Evolutionary conservation across 2,113 vertebrate genomes (phyloP).

Genomic region (Hirundichthys speculiger): DNA sequence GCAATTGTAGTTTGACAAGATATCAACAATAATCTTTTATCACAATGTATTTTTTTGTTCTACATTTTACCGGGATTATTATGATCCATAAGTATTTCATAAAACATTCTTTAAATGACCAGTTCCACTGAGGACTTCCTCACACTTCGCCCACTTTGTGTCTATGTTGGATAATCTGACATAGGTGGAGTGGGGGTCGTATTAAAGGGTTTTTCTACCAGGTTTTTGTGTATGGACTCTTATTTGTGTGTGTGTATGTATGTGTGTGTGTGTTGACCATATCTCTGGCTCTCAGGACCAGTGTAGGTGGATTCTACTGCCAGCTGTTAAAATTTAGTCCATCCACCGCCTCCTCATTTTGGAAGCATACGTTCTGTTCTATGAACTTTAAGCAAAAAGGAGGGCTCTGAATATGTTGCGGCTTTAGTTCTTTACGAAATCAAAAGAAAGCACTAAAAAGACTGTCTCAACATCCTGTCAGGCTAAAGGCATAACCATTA

Average conservation of each 20-base stretch:
- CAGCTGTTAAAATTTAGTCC: conserved; percentile 27
- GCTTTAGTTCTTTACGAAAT: conserved; percentile 22
- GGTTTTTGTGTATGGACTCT: no score
- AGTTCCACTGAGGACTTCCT: conserved; percentile 5
- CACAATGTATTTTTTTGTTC: background rate
- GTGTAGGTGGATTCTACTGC: conserved; percentile 25
- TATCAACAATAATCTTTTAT: background rate
- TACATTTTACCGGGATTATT: background rate
- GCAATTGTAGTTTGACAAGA: background rate
- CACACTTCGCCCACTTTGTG: conserved; percentile 2
- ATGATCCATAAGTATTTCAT: conserved; percentile 1
- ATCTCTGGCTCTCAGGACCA: conserved; percentile 31
- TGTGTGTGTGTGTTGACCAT: background rate
- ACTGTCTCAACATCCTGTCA: conserved; percentile 25
- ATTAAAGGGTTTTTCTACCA: no score
- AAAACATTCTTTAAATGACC: background rate
- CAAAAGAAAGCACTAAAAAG: conserved; percentile 28
- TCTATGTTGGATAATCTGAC: conserved; percentile 10
- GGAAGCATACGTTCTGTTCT: conserved; percentile 18
- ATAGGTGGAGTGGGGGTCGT: background rate
- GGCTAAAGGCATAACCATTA: conserved; percentile 40
- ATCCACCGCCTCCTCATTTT: conserved; percentile 14
- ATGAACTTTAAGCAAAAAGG: conserved; percentile 8
- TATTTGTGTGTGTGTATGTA: background rate
- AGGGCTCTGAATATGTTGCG: conserved; percentile 13